Conservation (phyloP, 2,113 vertebrate species). For the Thunnus thynnus region DNA sequence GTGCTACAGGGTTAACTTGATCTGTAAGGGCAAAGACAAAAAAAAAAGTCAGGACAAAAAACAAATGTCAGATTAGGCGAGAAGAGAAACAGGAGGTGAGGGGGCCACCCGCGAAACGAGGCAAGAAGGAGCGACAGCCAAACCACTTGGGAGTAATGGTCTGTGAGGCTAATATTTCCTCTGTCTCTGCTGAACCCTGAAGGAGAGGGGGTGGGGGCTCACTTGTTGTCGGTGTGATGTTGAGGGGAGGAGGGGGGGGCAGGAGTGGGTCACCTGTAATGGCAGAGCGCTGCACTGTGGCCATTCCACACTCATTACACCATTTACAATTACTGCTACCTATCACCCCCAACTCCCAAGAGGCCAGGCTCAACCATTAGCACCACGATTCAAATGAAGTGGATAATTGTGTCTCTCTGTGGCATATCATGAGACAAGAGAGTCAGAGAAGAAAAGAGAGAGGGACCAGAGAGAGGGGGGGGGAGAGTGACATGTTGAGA, state of each 20-base stretch:
- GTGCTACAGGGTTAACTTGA: conserved; percentile 16
- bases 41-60: conserved; percentile 24
- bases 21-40: conserved; percentile 33
- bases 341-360: conserved; percentile 76
- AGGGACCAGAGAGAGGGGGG: conserved; percentile 37
- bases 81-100: conserved; percentile 51
- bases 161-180: conserved; percentile 80
- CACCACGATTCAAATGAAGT: conserved; percentile 87
- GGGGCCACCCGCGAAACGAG: conserved; percentile 50
- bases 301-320: conserved; percentile 85
- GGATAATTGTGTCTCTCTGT: conserved; percentile 88
- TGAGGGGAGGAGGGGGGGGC: conserved; percentile 44
- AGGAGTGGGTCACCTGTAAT: conserved; percentile 83
- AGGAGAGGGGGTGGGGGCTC: conserved; percentile 52
- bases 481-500: conserved; percentile 39
- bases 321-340: conserved; percentile 87
- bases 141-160: conserved; percentile 81
- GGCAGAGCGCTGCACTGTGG: conserved; percentile 75
- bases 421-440: conserved; percentile 82
- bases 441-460: conserved; percentile 66
- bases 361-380: conserved; percentile 85
- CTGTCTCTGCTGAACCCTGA: conserved; percentile 75
- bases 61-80: conserved; percentile 33
- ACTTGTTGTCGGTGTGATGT: conserved; percentile 67
- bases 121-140: conserved; percentile 61